Evolutionary conservation across 2,888 invertebrate species (phyloP), one percentile per base, ranked within the genome.

Genomic region (Phymatocera aterrima): DNA sequence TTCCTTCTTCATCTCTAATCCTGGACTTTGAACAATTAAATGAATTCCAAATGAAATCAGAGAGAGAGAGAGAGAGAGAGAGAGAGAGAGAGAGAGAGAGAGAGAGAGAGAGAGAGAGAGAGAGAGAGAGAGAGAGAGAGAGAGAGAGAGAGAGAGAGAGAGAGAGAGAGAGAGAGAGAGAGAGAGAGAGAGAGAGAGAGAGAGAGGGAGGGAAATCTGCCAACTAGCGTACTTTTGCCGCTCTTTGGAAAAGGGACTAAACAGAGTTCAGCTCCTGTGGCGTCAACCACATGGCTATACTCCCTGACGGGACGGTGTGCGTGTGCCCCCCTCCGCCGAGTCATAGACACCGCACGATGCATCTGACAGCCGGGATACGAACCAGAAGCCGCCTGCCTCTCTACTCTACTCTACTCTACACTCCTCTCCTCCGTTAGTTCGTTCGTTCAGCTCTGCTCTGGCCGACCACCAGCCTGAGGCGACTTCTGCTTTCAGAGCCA

Each of bases 341-440:
- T 72, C 72, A 72, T 72, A 72, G 72, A 72, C 72, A 72, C 72
- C 72, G 72, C 60, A 40, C 75, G 57, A 75, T 75, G 75, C 75
- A 75, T 75, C 75, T 75, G 75, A 75, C 75, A 75, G 75, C 57
- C 75, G 75, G 75, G 75, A 75, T 75, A 75, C 75, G 75, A 75
- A 75, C 57, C 75, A 75, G 75, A 75, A 75, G 75, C 60, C 24
- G 75, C 15, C 18, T 34, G 64, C 18, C 37, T 15, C n/a, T 24
- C 18, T 31, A n/a, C 37, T n/a, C 37, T 8, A 10, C 18, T 15
- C 6, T 37, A 1, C 72, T 31, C 34, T 46, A 34, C 51, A 18
- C 48, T 15, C 31, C n/a, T 48, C 3, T 51, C 4, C 68, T n/a
- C 24, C 12, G 6, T 12, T 12, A n/a, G 4, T 2, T 51, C 4